These are phyloP conservation scores for Daphoenositta chrysoptera DNA, from an alignment of 2,113 vertebrate genomes.

Conservation along the genomic window DNA sequence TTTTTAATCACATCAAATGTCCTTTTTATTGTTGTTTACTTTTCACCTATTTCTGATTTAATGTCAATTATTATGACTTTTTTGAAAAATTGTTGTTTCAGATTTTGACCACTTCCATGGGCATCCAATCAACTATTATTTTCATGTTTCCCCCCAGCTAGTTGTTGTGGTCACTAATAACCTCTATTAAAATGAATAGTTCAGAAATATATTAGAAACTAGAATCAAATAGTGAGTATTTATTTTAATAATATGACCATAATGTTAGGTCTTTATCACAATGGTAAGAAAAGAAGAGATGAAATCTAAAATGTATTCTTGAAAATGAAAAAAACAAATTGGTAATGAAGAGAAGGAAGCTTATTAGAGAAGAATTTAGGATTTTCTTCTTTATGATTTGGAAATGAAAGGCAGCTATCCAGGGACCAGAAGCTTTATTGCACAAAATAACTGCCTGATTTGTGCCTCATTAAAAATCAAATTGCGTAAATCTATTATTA, in stretches of 20 bases:
- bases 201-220: not conserved
- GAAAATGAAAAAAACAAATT: not conserved
- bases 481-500: not conserved
- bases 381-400: not conserved
- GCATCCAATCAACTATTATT: not conserved
- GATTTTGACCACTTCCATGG: not conserved
- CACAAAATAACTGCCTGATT: not conserved
- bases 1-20: not conserved
- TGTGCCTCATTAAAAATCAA: constrained; percentile 1
- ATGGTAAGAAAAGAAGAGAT: not conserved
- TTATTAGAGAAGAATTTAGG: not conserved
- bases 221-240: not conserved
- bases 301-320: not conserved
- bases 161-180: not conserved
- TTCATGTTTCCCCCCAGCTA: not conserved
- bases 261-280: not conserved
- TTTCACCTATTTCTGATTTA: not conserved
- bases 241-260: not conserved
- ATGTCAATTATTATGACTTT: rapidly evolving
- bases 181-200: not conserved
- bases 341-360: not conserved
- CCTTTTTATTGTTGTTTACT: not conserved
- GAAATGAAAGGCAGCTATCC: not conserved
- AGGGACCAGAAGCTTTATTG: not conserved
- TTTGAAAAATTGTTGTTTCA: rapidly evolving